Evolutionary conservation across 37 sponge, comb jelly and placozoan genomes (phyloP).

Genomic region (Halichondria panicea): DNA sequence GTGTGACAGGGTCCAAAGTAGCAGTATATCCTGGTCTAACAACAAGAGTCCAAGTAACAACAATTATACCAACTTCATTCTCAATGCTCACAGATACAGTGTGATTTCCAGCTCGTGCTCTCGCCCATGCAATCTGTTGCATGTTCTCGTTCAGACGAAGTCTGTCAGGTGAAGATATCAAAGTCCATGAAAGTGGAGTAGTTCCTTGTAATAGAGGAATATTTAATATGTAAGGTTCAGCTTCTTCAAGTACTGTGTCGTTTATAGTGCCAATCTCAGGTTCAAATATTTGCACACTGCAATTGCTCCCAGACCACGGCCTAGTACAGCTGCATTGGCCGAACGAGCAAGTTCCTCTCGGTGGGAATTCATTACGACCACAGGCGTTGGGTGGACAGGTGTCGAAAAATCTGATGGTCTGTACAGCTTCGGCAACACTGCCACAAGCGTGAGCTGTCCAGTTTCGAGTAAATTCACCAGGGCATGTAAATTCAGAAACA

Average conservation of each 20-base stretch:
- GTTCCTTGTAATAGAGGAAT: conserved; percentile 15
- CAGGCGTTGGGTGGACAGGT: conserved; percentile 29
- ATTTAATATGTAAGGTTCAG: background rate
- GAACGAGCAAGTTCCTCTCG: conserved; percentile 4
- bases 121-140: conserved; percentile 8
- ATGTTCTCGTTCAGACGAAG: background rate
- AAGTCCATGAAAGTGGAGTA: conserved; percentile 22
- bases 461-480: conserved; percentile 7
- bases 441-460: conserved; percentile 11
- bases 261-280: conserved; percentile 7
- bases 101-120: conserved; percentile 41
- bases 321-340: conserved; percentile 24
- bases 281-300: conserved; percentile 17
- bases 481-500: conserved; percentile 1
- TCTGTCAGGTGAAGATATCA: conserved; percentile 19
- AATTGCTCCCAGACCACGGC: conserved; percentile 28
- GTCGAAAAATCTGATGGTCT: conserved; percentile 18
- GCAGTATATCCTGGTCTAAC: conserved; percentile 29
- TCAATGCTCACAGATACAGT: conserved; percentile 11
- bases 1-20: conserved; percentile 8
- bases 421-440: background rate
- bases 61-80: conserved; percentile 12
- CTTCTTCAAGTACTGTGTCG: conserved; percentile 12
- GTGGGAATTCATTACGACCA: conserved; percentile 32
- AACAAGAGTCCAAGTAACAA: background rate